Base-by-base conservation (phyloP, 2,797 vertebrate species). In the Silurus aristotelis region DNA sequence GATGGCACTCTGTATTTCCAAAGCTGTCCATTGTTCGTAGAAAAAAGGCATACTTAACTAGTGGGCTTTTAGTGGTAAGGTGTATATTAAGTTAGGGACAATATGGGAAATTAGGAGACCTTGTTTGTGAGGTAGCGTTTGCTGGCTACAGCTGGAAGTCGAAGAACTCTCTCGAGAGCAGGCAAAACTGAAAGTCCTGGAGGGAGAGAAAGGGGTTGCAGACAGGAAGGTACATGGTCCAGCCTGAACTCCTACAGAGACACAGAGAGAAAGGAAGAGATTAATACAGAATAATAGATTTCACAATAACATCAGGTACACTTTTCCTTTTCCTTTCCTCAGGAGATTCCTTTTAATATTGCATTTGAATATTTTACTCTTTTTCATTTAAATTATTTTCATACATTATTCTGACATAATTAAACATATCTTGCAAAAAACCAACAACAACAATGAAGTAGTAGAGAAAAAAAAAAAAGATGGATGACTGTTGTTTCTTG, bases 91-190 rank as follows among this genome's bases (percentile, higher is more conserved):
- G 10, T 52, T 52, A 52, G 48, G 48, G 43, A 80, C 13, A 25
- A 1, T 48, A 17, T 2, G 7, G 3, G n/a, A 2, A 71, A 70
- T 68, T 1, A 48, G 6, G 84, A 22, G 78, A 98, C 97, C 97
- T 98, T 99, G 89, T 97, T 99, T 90, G 97, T 99, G 87, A 99
- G 95, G 91, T 97, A 98, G 87, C 97, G 95, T 86, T 98, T 98
- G 91, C 97, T 98, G 1, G 95, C 97, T 83, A 98, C 97, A 0
- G 97, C 90, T 0, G 97, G 97, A 13, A 99, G 90, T 70, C 95
- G 92, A n/a, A 99, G 88, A 56, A 98, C 97, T 55, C 96, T 92
- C 0, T 95, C 95, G 60, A 99, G 93, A 0, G 96, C 97, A 2
- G 94, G 90, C 31, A 56, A 91, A 86, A 97, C 94, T 0, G 83